Conservation (phyloP, 2,888 invertebrate species). For the Drosophila seclusa region DNA sequence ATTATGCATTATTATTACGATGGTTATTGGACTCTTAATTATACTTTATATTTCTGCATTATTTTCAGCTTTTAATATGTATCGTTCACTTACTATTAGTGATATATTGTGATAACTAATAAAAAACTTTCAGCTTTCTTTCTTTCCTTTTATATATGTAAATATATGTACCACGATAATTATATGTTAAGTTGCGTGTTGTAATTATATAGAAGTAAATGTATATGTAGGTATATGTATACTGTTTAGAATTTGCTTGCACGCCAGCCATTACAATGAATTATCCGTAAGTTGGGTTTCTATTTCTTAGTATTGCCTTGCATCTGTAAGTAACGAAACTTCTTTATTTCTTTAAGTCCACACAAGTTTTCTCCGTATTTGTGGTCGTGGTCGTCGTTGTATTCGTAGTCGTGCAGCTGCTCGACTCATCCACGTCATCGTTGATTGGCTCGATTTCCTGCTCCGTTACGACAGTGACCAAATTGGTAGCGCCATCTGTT, state of each 20-base stretch:
- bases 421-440: conserved; percentile 64
- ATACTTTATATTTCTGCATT: conserved; percentile 71
- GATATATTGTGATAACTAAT: conserved; percentile 66
- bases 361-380: conserved; percentile 70
- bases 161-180: conserved; percentile 46
- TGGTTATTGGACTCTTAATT: conserved; percentile 60
- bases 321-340: conserved; percentile 33
- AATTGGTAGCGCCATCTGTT: conserved; percentile 91
- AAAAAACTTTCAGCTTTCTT: conserved; percentile 57
- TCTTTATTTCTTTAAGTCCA: conserved; percentile 56
- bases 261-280: conserved; percentile 37
- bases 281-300: conserved; percentile 33
- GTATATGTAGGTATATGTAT: conserved; percentile 56
- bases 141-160: conserved; percentile 4
- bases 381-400: conserved; percentile 69
- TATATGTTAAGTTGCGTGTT: conserved; percentile 52
- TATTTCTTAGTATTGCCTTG: conserved; percentile 57
- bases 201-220: conserved; percentile 53
- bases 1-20: conserved; percentile 55
- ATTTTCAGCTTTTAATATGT: conserved; percentile 75
- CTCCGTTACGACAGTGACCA: conserved; percentile 95
- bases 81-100: conserved; percentile 56
- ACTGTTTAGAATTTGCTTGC: conserved; percentile 58
- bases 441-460: conserved; percentile 86
- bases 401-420: conserved; percentile 65